Evolutionary conservation across 2,888 invertebrate genomes (phyloP).

Genomic region (Lissocephala sabroskyi): DNA sequence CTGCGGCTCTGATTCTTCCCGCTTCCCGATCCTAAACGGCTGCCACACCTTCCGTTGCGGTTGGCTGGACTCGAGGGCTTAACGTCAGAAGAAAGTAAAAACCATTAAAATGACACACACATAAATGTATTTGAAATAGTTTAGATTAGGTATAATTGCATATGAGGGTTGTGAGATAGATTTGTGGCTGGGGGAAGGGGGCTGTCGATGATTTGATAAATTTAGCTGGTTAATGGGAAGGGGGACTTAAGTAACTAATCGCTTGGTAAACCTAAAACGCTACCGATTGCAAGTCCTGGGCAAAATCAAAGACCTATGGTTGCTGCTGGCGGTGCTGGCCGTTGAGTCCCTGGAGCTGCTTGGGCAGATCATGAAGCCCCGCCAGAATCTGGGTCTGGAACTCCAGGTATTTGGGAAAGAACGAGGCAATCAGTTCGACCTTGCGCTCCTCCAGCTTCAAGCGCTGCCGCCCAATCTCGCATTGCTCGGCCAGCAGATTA

Average conservation of each 20-base stretch:
- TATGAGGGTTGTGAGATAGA: too few species aligned
- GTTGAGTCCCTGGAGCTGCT: slow-evolving; percentile 12
- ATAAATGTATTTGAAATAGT: too few species aligned
- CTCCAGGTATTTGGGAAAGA: slow-evolving; percentile 65
- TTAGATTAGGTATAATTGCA: too few species aligned
- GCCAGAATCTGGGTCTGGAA: slow-evolving; percentile 55
- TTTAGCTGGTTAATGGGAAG: too few species aligned
- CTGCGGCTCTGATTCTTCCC: too few species aligned
- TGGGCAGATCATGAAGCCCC: slow-evolving; percentile 34
- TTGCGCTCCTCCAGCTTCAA: slow-evolving; percentile 61
- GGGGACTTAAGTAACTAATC: not conserved
- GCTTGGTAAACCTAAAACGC: slow-evolving; percentile 31
- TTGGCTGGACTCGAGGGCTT: too few species aligned
- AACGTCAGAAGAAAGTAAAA: too few species aligned
- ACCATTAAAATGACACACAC: too few species aligned
- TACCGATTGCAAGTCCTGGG: slow-evolving; percentile 10
- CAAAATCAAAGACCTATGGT: slow-evolving; percentile 1
- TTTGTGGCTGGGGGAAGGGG: too few species aligned
- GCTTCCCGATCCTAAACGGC: too few species aligned
- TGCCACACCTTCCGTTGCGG: too few species aligned
- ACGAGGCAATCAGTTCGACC: slow-evolving; percentile 54
- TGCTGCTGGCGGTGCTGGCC: slow-evolving; percentile 5
- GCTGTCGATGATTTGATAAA: too few species aligned
- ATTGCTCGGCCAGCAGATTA: slow-evolving; percentile 55
- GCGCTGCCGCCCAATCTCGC: slow-evolving; percentile 58